Conservation (phyloP, 2,888 invertebrate genomes). For the Tetragonula carbonaria region DNA sequence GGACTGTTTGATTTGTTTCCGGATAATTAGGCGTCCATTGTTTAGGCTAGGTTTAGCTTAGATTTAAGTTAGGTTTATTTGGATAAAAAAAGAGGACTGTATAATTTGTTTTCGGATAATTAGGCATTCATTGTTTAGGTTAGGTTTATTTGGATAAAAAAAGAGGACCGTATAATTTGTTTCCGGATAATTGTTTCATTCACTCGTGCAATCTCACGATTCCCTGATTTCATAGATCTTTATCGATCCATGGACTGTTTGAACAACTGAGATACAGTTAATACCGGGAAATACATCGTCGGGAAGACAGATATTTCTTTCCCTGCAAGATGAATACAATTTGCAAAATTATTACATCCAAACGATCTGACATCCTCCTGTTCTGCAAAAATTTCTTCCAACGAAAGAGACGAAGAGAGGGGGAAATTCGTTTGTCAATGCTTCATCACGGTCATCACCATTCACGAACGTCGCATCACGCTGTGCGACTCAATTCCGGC, state of each 20-base stretch:
- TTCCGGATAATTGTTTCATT: constrained; percentile 29
- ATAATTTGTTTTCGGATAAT: too few species aligned
- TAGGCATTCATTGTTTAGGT: too few species aligned
- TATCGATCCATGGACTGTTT: background rate
- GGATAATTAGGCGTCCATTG: too few species aligned
- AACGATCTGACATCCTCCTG: background rate
- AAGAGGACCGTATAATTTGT: background rate
- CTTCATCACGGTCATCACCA: background rate
- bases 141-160: background rate
- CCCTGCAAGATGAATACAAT: background rate
- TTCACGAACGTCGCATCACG: background rate
- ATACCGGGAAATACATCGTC: background rate
- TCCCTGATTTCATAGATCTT: constrained; percentile 19
- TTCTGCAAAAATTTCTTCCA: background rate
- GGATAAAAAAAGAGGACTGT: too few species aligned
- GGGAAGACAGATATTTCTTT: background rate
- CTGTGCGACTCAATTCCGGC: background rate
- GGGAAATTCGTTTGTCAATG: background rate
- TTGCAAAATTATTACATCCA: background rate
- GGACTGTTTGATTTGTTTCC: too few species aligned
- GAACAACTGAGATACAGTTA: constrained; percentile 13
- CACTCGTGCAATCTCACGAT: constrained; percentile 12
- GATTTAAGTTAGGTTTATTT: too few species aligned
- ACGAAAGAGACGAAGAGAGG: background rate
- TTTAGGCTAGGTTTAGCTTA: too few species aligned